A percentile compares a stretch with the other conserved stretches of the same genome.
These are phyloP conservation scores for Laticauda colubrina DNA, from an alignment of 2,113 vertebrate genomes.

Conservation along the genomic window DNA sequence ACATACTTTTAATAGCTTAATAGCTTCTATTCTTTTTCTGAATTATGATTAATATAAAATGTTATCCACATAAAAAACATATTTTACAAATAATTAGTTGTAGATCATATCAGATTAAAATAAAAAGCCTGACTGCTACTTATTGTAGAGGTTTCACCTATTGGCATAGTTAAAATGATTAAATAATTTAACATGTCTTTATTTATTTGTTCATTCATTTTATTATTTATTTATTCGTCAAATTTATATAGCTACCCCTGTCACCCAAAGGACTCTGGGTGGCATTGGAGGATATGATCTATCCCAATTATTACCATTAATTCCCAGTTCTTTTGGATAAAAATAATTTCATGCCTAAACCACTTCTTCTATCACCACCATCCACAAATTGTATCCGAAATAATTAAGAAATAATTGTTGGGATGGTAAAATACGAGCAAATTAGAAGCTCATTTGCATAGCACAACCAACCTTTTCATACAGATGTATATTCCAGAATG, in stretches of 20 bases:
- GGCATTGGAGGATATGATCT: neutral
- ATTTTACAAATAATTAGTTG: neutral
- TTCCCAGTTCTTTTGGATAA: neutral
- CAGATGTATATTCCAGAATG: constrained; percentile 74
- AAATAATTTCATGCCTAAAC: neutral
- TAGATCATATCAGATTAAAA: neutral
- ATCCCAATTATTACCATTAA: neutral
- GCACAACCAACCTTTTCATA: constrained; percentile 63
- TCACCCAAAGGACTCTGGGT: neutral
- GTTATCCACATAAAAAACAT: neutral
- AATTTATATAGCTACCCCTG: neutral
- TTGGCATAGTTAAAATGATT: neutral
- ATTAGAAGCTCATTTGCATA: neutral
- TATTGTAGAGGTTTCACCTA: neutral
- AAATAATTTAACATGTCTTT: neutral
- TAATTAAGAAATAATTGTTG: neutral
- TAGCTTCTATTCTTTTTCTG: neutral
- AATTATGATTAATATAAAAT: neutral
- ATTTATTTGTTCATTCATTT: neutral
- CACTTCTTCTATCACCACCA: neutral
- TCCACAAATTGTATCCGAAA: neutral
- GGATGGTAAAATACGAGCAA: neutral
- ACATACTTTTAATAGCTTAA: too few species aligned
- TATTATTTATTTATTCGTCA: neutral
- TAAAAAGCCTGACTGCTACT: neutral